These are phyloP conservation scores for Emys orbicularis DNA, from an alignment of 2,797 vertebrate species.

Conservation along the genomic window DNA sequence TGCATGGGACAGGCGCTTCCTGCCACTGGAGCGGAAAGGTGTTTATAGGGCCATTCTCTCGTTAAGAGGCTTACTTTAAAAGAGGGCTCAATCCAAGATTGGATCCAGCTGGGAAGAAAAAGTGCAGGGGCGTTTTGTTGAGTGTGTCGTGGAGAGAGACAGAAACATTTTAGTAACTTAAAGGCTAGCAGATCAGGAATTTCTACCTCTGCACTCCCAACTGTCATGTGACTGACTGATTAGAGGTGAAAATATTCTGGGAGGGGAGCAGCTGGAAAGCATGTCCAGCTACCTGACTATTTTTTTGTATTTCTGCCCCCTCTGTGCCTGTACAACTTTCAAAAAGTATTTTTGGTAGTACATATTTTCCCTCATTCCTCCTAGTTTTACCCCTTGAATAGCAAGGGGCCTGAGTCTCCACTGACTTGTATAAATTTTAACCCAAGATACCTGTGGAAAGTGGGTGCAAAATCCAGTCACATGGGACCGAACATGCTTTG, in stretches of 20 bases:
- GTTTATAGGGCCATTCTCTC: not conserved
- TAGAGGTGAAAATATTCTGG: not conserved
- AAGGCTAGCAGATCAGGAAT: not conserved
- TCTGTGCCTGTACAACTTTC: fast-evolving
- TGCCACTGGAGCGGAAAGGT: not conserved
- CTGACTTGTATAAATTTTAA: not conserved
- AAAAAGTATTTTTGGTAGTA: not conserved
- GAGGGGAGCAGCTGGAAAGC: not conserved
- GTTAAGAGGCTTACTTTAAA: fast-evolving
- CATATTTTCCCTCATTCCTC: fast-evolving
- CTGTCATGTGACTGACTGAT: not conserved
- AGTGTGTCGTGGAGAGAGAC: not conserved
- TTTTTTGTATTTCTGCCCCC: not conserved
- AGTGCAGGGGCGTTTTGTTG: not conserved
- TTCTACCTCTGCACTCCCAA: not conserved
- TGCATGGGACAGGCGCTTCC: not conserved
- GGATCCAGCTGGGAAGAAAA: not conserved
- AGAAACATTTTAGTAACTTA: not conserved
- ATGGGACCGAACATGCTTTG: not conserved
- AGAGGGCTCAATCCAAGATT: not conserved
- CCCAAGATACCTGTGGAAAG: fast-evolving
- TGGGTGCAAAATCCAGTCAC: not conserved
- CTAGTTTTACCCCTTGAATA: not conserved
- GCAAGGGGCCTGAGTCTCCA: not conserved
- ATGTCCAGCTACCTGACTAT: not conserved